Base-by-base conservation (phyloP, 2,113 vertebrate species). In the Pluvialis apricaria region DNA sequence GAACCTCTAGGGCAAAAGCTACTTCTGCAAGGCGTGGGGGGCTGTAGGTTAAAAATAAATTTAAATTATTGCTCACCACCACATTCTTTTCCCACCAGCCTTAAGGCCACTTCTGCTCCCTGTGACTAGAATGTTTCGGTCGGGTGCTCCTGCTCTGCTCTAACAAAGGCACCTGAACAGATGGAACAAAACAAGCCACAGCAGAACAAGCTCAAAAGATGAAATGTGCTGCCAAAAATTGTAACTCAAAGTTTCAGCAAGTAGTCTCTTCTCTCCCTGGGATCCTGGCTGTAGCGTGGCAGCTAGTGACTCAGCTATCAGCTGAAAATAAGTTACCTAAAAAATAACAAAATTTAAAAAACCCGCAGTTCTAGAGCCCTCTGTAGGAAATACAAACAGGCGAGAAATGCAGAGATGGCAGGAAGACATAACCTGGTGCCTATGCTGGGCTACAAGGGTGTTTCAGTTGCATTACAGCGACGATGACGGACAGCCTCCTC, bases 111-210 rank as follows among this genome's bases (percentile, higher is more conserved):
- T 92, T 55, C 72, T 72, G 38, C 28, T 92, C 65, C 62, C 61
- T 42, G 25, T 18, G 24, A 79, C 52, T 51, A 11, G 45, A 86
- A n/a, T 1, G 52, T 54, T 86, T 58, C 15, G 9, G 49, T 38
- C 0, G 2, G 51, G 52, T 51, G 55, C 38, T 93, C 79, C 54
- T 34, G 76, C 60, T 81, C 65, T 44, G 66, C 55, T 65, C 47
- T 57, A 36, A 76, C 70, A 85, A 91, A 91, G 68, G 62, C 45
- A 93, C 94, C 85, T 86, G 82, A 91, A 73, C 62, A 94, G 92
- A 86, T 81, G 85, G 92, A 96, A 93, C 62, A 81, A 68, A 96
- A 77, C 72, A 88, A 90, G 40, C n/a, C 57, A 65, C 13, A 45
- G 62, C 20, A 75, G 81, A 95, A 87, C 25, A 83, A 83, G 64